A percentile compares a stretch with the other conserved stretches of the same genome.
phyloP scores from a whole-genome alignment of 2,888 invertebrate genomes.

The Cantharis lateralis region DNA sequence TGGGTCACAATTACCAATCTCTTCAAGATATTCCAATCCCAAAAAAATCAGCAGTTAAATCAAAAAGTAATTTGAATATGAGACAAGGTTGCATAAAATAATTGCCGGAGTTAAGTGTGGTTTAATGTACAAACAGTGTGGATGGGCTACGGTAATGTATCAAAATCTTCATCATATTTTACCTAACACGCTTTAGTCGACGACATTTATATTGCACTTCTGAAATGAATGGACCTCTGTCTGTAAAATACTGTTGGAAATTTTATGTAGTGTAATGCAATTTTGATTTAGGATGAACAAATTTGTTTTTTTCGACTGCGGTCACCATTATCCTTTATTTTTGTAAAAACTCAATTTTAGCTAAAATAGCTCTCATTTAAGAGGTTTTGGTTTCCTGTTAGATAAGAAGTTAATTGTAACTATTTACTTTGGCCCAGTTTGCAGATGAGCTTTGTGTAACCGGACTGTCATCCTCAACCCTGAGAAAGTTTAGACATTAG shows the following conservation, averaged over 20 bases:
- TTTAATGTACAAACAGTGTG: conserved; percentile 24
- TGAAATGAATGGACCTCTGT: conserved; percentile 25
- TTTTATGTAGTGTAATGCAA: conserved; percentile 26
- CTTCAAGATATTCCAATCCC: neutral
- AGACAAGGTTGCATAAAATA: conserved; percentile 8
- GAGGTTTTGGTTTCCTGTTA: neutral
- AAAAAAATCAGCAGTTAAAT: neutral
- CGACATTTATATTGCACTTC: conserved; percentile 29
- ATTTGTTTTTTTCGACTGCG: conserved; percentile 6
- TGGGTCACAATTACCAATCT: neutral
- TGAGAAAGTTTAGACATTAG: neutral
- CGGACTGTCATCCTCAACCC: neutral
- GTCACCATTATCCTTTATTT: conserved; percentile 10
- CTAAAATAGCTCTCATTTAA: neutral
- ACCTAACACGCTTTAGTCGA: conserved; percentile 28
- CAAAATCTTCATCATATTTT: conserved; percentile 28
- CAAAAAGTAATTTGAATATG: neutral
- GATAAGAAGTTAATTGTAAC: conserved; percentile 2
- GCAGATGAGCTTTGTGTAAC: neutral
- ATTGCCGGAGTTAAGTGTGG: conserved; percentile 11
- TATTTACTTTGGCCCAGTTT: neutral
- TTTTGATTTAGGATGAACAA: conserved; percentile 22
- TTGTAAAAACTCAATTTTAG: conserved; percentile 6
- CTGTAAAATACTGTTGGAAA: conserved; percentile 23
- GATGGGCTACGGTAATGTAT: conserved; percentile 20